A percentile compares a stretch with the other conserved stretches of the same genome.
phyloP scores from a whole-genome alignment of 37 sponge, comb jelly and placozoan genomes.

The Oopsacas minuta region DNA sequence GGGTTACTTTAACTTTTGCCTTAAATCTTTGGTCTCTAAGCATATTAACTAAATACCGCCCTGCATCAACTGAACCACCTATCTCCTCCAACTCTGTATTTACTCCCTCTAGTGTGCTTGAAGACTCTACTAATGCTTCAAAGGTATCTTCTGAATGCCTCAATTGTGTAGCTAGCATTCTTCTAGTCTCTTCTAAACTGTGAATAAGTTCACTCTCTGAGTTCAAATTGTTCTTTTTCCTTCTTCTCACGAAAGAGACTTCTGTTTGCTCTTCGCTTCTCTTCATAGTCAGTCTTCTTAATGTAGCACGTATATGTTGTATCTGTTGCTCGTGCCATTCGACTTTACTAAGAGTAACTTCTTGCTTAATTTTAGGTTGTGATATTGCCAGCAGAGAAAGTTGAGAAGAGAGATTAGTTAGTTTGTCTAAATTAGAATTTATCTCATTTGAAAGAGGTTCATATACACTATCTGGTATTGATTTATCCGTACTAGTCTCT shows the following conservation, averaged over 20 bases:
- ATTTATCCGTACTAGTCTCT: neutral
- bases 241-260: neutral
- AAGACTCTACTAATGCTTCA: neutral
- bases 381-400: neutral
- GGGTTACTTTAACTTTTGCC: neutral
- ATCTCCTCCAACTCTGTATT: neutral
- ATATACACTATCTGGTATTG: neutral
- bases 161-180: constrained; percentile 3
- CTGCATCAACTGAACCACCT: neutral
- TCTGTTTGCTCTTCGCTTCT: neutral
- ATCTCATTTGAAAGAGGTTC: neutral
- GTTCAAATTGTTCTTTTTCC: neutral
- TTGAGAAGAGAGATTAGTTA: neutral
- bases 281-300: neutral
- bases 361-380: neutral
- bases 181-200: neutral
- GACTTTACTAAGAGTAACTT: neutral
- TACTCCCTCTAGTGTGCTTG: neutral
- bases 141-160: neutral
- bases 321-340: constrained; percentile 10
- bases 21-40: neutral
- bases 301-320: neutral
- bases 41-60: neutral
- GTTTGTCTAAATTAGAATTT: neutral
- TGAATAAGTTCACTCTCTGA: neutral